A percentile compares a stretch with the other conserved stretches of the same genome.
These are phyloP conservation scores for Fissipunctia ypsillon DNA, from an alignment of 2,888 invertebrate genomes.

Conservation along the genomic window DNA sequence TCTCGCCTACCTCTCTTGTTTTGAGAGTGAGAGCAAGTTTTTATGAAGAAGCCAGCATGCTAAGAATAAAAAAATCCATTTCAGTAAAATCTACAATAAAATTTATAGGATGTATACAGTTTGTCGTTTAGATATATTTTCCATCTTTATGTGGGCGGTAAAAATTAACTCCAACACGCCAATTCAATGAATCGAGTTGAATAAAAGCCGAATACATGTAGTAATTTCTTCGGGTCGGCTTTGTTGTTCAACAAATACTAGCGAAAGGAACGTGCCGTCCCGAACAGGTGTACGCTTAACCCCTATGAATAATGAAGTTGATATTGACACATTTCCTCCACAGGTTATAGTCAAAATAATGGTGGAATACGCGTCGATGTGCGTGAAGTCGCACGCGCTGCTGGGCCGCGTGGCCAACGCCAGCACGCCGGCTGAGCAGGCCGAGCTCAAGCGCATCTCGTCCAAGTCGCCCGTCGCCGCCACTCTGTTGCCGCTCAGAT, in stretches of 20 bases:
- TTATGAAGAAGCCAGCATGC: too few species aligned
- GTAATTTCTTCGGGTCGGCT: background rate
- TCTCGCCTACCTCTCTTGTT: too few species aligned
- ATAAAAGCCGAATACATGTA: background rate
- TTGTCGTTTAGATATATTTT: too few species aligned
- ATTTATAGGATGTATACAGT: too few species aligned
- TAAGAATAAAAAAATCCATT: too few species aligned
- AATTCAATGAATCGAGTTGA: background rate
- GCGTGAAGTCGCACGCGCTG: conserved; percentile 97
- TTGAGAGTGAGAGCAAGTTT: too few species aligned
- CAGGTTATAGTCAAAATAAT: conserved; percentile 98
- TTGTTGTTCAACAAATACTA: background rate
- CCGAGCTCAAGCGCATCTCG: conserved; percentile 93
- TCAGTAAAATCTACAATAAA: too few species aligned
- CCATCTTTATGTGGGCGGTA: background rate
- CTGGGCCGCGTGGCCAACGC: conserved; percentile 96
- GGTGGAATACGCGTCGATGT: conserved; percentile 97
- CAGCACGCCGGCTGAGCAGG: conserved; percentile 94
- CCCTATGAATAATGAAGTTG: background rate
- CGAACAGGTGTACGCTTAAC: background rate
- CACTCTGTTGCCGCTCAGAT: conserved; percentile 97
- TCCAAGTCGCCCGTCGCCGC: conserved; percentile 94
- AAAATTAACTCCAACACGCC: background rate
- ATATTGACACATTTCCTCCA: background rate
- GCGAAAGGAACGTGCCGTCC: background rate